Base-by-base conservation (phyloP, 92 coral and sea anemone genomes). In the Galaxea fascicularis region DNA sequence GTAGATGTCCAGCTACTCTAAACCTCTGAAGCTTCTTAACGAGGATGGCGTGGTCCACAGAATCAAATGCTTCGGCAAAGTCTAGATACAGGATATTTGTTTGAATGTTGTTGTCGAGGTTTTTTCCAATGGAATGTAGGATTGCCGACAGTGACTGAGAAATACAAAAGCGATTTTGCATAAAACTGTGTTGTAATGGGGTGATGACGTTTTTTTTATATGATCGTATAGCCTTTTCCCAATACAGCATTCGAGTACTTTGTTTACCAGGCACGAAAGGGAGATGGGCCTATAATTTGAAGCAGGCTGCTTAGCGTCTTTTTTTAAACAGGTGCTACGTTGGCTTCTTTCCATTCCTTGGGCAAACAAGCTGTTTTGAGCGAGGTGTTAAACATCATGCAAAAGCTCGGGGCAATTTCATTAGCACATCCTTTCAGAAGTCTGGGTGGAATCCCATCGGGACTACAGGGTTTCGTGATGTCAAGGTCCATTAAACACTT, bases 391-490 rank as follows among this genome's bases (percentile, higher is more conserved):
- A 82, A 82, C 51, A 82, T 31, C n/a, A 12, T 31, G 88, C 74
- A 74, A 21, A 49, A 82, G 73, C 90, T 77, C 24, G 70, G 85
- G 75, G 79, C 84, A 29, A 76, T 67, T 49, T 79, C 85, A 65
- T 69, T 58, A 69, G 69, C 84, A 59, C 74, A 68, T n/a, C n/a
- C n/a, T n/a, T n/a, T n/a, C n/a, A 76, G 66, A 58, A 85, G 82
- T 65, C 52, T 45, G 46, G 86, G 63, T 21, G 86, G 86, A 73
- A 80, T 87, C 76, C 80, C 79, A 79, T 86, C 73, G 79, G 80
- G 80, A 60, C 88, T 82, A 74, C 63, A 46, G 44, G 75, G 66
- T 65, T 74, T 83, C 35, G 79, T 71, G n/a, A 64, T 28, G 71
- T 83, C 87, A 46, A 83, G 78, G 80, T 83, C 65, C 45, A 51